Base-by-base conservation (phyloP, 2,113 vertebrate genomes). In the Petrocephalus microphthalmus region DNA sequence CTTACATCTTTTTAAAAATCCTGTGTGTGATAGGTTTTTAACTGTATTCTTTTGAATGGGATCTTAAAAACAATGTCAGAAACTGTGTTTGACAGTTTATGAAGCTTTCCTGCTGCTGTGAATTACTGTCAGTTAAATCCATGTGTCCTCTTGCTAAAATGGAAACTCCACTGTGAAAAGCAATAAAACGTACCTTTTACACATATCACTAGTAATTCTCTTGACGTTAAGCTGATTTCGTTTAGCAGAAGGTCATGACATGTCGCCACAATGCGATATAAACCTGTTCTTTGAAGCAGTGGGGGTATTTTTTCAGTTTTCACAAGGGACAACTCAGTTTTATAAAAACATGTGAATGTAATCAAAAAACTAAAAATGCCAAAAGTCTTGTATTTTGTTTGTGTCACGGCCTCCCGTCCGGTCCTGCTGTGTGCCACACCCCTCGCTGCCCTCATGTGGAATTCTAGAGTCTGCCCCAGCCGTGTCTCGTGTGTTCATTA, bases 101-200 rank as follows among this genome's bases (percentile, higher is more conserved):
- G 19, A 83, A 83, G 20, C 20, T 45, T 83, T 49, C 45, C 45
- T 49, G 81, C 45, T 49, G 81, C 81, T 83, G 37, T 83, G 42
- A 83, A 47, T 83, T 83, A 42, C 81, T 83, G 81, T 81, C 33
- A 81, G 42, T 83, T n/a, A 22, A 49, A 83, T 78, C 37, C 33
- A 45, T 7, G 20, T 8, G 3, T 83, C 22, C 22, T 83, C 37
- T 83, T 45, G 37, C 11, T 42, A 78, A 78, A 78, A 78, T 42
- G 71, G 71, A 78, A n/a, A 78, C 33, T 78, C 13, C 71, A 78
- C 71, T 78, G 71, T 78, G 71, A 33, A 74, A 78, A 78, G 29
- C 71, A 78, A 42, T 78, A 78, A 42, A 37, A 37, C 42, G 71
- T 15, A 78, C 33, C 33, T 78, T 74, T 74, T 78, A 78, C 71